Evolutionary conservation across 2,113 vertebrate species (phyloP).

Genomic region (Channa argus): DNA sequence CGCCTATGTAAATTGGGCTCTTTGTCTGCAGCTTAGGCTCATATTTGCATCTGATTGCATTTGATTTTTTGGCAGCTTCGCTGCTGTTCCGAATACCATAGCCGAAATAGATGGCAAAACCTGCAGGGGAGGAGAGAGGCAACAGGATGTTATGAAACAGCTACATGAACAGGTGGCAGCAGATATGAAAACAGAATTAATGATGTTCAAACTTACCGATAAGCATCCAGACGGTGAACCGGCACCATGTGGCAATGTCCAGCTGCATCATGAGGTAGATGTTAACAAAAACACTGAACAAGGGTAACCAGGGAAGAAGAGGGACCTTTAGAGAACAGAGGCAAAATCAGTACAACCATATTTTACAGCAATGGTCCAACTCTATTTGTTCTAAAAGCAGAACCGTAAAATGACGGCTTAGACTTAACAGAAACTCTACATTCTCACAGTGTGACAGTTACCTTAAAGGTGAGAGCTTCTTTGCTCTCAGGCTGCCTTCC

Average conservation of each 20-base stretch:
- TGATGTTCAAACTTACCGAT: conserved; percentile 79
- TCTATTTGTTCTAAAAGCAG: neutral
- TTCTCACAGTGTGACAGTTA: conserved; percentile 58
- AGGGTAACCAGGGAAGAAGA: conserved; percentile 88
- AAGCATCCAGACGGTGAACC: conserved; percentile 92
- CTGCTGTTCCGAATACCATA: conserved; percentile 91
- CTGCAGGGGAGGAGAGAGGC: conserved; percentile 67
- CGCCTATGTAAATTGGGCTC: conserved; percentile 75
- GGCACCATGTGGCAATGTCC: conserved; percentile 86
- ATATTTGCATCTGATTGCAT: conserved; percentile 56
- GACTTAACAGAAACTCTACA: neutral
- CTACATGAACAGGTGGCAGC: neutral
- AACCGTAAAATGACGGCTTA: no score
- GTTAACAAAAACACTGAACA: conserved; percentile 94
- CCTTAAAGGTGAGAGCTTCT: conserved; percentile 90
- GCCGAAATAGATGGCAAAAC: conserved; percentile 91
- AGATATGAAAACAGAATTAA: neutral
- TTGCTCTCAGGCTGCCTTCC: conserved; percentile 93
- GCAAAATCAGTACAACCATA: neutral
- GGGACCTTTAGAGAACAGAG: conserved; percentile 86
- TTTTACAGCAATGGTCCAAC: neutral
- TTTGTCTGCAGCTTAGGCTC: conserved; percentile 68
- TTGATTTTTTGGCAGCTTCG: conserved; percentile 74
- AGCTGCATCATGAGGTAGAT: conserved; percentile 98
- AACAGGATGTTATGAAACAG: neutral